Evolutionary conservation across 2,113 vertebrate genomes (phyloP), one percentile per base, ranked within the genome.

Genomic region (Athene noctua): DNA sequence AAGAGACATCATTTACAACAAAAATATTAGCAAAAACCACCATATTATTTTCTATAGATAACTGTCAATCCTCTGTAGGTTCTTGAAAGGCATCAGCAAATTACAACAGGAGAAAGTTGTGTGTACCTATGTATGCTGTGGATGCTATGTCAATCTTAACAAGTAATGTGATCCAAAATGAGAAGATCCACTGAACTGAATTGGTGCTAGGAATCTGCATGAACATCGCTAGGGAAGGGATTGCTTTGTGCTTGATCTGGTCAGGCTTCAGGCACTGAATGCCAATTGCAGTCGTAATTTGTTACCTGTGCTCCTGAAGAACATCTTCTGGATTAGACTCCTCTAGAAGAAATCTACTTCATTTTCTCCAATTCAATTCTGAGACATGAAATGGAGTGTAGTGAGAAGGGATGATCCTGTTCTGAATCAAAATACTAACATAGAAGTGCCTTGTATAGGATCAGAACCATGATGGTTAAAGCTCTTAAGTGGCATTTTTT

Each of bases 101-200:
- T 49, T 71, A 36, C 75, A 88, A 13, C 9, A 38, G 66, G 32
- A 67, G 16, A 21, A 71, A 32, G 44, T 5, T 75, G 11, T 67
- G 5, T 44, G 8, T 36, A 4, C 13, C 55, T 68, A 22, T 0
- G 1, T 71, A 13, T 19, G 16, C 11, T 38, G 17, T 40, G 13
- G 10, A 5, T 80, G 19, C 17, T 17, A 0, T 25, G 44, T 72
- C 61, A 75, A 3, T 59, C 38, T 59, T 46, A 46, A 26, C 10
- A 21, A 25, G 66, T 11, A 8, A 7, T 5, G 14, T 18, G 15
- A 44, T 74, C 42, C 61, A 57, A 74, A 74, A 58, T 36, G 13
- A 94, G 52, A 25, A 51, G 59, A 9, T 30, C 40, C 4, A 2
- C 15, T 2, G 0, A 63, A 55, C 38, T 52, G 29, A 55, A 10